A percentile compares a stretch with the other conserved stretches of the same genome.
phyloP scores from a whole-genome alignment of 2,888 invertebrate species.

The Acleris emargana region DNA sequence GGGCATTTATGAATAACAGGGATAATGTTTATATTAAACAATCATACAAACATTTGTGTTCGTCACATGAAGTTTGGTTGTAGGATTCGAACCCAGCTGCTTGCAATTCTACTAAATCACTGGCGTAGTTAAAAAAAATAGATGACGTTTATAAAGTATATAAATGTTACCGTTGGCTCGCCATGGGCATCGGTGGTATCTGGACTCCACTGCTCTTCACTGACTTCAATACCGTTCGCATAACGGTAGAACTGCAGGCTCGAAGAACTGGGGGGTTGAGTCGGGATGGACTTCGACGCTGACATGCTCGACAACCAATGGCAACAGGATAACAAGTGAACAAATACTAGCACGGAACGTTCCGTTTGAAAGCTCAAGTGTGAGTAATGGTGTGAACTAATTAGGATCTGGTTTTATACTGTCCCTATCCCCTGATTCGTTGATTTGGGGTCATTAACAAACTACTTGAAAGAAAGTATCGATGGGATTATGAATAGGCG shows the following conservation, averaged over 20 bases:
- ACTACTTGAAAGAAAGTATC: constrained; percentile 43
- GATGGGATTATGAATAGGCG: constrained; percentile 44
- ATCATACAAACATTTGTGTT: too few species aligned
- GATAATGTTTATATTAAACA: too few species aligned
- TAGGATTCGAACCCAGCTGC: too few species aligned
- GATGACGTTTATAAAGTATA: too few species aligned
- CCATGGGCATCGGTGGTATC: constrained; percentile 34
- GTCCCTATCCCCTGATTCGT: constrained; percentile 39
- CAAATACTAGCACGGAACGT: not conserved
- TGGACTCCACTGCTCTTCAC: constrained; percentile 48
- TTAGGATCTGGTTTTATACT: constrained; percentile 58
- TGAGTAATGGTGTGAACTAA: constrained; percentile 48
- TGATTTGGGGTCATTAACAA: constrained; percentile 49
- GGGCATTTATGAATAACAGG: too few species aligned
- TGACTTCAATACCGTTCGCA: constrained; percentile 39
- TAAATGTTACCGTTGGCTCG: constrained; percentile 14
- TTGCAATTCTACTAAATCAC: too few species aligned
- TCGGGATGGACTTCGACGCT: constrained; percentile 39
- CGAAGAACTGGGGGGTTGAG: constrained; percentile 33
- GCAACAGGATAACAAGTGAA: constrained; percentile 11
- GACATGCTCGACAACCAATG: constrained; percentile 40
- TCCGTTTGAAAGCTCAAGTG: constrained; percentile 47
- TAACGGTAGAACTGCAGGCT: constrained; percentile 37
- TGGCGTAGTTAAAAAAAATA: too few species aligned
- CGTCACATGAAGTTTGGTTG: too few species aligned